Evolutionary conservation across 2,797 vertebrate genomes (phyloP), one percentile per base, ranked within the genome.

Genomic region (Gastrophryne carolinensis): DNA sequence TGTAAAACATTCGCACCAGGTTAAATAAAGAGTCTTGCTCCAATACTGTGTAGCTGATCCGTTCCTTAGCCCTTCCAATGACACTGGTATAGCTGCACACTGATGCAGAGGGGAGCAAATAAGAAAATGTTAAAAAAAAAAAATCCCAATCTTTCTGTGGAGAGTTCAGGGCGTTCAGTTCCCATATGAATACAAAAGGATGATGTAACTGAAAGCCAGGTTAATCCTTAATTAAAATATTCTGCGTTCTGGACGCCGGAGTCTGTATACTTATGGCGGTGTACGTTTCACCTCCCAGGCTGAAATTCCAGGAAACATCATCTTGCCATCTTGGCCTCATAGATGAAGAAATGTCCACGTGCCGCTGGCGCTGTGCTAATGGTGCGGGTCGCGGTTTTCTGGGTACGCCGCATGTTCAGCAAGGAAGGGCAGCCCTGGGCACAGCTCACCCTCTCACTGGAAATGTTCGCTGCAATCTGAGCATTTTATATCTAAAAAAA

Each of bases 1-100:
- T 56, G 54, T 64, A 81, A 82, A 81, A 70, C 68, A 78, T 72
- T 78, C 68, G 65, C 24, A 58, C 61, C 61, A 58, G 39, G 19
- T 72, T 78, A 72, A 78, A 72, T 72, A 72, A 41, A 61, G 61
- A 30, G 17, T 69, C 26, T 41, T 44, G 41, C 54, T 66, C 34
- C 53, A 78, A 78, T 78, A 78, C 75, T 72, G 68, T 53, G 11
- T 24, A 57, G 50, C 37, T 8, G 11, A 44, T 47, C 21, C 15
- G 7, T 27, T 41, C 52, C 29, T 21, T 15, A 69, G 62, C 19
- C 44, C 21, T 27, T 72, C 39, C 30, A 50, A 5, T 24, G 23
- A 12, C n/a, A 12, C 34, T n/a, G 37, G 27, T 34, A 24, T 35
- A 41, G 52, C 64, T 39, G 65, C 5, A 34, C 34, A 24, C 44